phyloP scores from a whole-genome alignment of 2,113 vertebrate species.

The Cyphotilapia sp. region DNA sequence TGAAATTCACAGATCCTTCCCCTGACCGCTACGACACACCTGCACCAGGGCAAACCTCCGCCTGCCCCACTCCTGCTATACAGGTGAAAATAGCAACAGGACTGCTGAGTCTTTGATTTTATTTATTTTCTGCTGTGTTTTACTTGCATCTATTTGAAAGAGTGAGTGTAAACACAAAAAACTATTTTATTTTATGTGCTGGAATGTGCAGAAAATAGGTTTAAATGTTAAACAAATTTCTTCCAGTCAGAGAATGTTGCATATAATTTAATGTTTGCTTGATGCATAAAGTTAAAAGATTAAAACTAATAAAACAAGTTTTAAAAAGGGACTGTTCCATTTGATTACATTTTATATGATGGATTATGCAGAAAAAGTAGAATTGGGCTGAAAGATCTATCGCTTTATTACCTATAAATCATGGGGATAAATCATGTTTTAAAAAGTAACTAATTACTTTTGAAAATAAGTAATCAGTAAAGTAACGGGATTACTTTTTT shows the following conservation, averaged over 20 bases:
- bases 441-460: neutral
- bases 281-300: neutral
- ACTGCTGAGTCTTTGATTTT: too few species aligned
- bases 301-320: neutral
- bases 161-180: too few species aligned
- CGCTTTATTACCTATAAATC: neutral
- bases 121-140: too few species aligned
- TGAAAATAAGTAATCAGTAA: neutral
- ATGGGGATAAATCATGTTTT: neutral
- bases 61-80: too few species aligned
- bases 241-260: neutral
- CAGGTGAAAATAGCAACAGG: too few species aligned
- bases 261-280: neutral
- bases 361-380: neutral
- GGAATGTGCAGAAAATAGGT: too few species aligned
- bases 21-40: too few species aligned
- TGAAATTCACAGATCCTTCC: too few species aligned
- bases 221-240: too few species aligned
- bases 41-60: too few species aligned
- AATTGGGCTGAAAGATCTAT: neutral
- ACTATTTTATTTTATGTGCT: too few species aligned
- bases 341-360: neutral
- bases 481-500: neutral
- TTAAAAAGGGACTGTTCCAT: accelerated
- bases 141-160: too few species aligned